These are phyloP conservation scores for Scaptomyza cyrtandrae DNA, from an alignment of 2,888 invertebrate species.

Conservation along the genomic window DNA sequence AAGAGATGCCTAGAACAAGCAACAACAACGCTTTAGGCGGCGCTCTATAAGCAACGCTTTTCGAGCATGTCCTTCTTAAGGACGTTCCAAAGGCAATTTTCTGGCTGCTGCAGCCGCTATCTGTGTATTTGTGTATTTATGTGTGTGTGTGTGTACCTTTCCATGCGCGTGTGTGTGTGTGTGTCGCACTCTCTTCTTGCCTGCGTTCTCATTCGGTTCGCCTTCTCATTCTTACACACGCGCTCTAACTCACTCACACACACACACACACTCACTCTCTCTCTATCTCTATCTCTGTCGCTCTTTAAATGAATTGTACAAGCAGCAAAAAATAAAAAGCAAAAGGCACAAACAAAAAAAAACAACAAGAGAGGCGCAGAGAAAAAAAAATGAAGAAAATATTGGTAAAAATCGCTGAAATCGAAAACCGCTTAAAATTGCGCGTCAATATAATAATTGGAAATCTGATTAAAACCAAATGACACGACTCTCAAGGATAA, in stretches of 20 bases:
- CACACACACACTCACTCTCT: background rate
- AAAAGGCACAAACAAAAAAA: constrained; percentile 6
- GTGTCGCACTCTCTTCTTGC: constrained; percentile 39
- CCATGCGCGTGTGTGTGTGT: constrained; percentile 27
- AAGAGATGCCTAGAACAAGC: constrained; percentile 24
- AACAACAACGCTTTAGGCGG: constrained; percentile 45
- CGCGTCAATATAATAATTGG: constrained; percentile 57
- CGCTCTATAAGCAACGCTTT: constrained; percentile 64
- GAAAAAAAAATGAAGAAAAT: constrained; percentile 10
- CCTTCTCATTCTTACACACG: constrained; percentile 5
- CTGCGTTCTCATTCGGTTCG: constrained; percentile 29
- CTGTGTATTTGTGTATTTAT: constrained; percentile 21
- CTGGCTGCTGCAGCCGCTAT: constrained; percentile 56
- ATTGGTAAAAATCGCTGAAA: constrained; percentile 44
- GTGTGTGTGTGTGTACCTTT: constrained; percentile 23
- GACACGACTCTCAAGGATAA: constrained; percentile 39
- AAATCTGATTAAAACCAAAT: constrained; percentile 55
- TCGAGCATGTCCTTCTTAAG: constrained; percentile 81
- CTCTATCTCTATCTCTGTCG: background rate
- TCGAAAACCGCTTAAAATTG: constrained; percentile 60
- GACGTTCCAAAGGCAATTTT: constrained; percentile 84
- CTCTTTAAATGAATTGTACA: constrained; percentile 37
- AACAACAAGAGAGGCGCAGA: background rate
- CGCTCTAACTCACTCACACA: constrained; percentile 18
- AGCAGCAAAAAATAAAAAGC: constrained; percentile 10